A percentile compares a stretch with the other conserved stretches of the same genome.
phyloP scores from a whole-genome alignment of 2,797 vertebrate genomes.

The Chelonia mydas region DNA sequence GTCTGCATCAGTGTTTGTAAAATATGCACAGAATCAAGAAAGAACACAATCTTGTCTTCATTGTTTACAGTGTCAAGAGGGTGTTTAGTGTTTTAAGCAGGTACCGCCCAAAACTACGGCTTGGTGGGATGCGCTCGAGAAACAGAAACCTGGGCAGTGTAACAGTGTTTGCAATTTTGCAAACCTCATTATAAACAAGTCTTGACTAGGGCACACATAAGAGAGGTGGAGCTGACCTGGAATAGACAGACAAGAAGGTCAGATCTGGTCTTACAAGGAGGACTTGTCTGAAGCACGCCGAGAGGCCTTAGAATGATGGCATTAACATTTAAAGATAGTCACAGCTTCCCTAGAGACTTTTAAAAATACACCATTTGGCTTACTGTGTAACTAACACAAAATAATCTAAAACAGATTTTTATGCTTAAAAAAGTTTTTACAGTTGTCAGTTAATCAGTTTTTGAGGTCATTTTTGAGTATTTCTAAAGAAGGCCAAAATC shows the following conservation, averaged over 20 bases:
- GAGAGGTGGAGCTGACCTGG: background rate
- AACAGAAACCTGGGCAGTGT: background rate
- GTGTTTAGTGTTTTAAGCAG: background rate
- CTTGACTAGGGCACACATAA: background rate
- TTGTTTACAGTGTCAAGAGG: constrained; percentile 5
- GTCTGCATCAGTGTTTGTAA: background rate
- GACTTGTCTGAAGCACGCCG: background rate
- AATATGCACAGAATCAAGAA: constrained; percentile 22
- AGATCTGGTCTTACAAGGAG: background rate
- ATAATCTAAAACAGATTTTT: background rate
- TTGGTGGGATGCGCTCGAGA: background rate
- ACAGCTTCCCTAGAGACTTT: background rate
- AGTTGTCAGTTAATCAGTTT: background rate
- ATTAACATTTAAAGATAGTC: background rate
- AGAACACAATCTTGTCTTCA: background rate
- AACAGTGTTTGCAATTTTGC: constrained; percentile 17
- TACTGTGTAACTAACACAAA: background rate
- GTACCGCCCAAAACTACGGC: background rate
- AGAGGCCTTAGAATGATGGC: background rate
- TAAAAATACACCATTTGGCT: background rate
- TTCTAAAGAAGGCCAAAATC: background rate
- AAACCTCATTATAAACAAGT: background rate
- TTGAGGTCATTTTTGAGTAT: constrained; percentile 19
- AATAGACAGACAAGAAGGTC: background rate
- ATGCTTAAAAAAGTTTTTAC: background rate